Base-by-base conservation (phyloP, 2,888 invertebrate genomes). In the Melipona bicolor region DNA sequence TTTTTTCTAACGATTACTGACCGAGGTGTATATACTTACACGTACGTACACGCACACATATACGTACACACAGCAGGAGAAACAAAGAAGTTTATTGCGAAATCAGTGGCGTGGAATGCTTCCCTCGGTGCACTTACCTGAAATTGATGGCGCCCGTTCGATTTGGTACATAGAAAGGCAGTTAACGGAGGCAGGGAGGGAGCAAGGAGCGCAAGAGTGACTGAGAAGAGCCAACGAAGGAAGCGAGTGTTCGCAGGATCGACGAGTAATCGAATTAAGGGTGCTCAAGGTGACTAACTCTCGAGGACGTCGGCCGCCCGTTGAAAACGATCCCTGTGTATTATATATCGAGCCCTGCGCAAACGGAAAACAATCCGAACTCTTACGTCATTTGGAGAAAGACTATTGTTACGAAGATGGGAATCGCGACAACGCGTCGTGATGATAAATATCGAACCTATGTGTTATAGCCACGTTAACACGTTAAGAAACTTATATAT, bases 241-340 rank as follows among this genome's bases (percentile, higher is more conserved):
- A 68, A 73, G 69, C 56, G 73, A 74, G 77, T 75, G 77, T 70
- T 81, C 78, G 82, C 71, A 85, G 79, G 89, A 89, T 87, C 82
- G 87, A 83, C 88, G 87, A 88, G 88, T 90, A 90, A 91, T 91
- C 90, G 91, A 91, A 92, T 91, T 89, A 91, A 91, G 90, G 82
- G 87, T 82, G 80, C 87, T 83, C 79, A 79, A 83, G 81, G 78
- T 85, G 85, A 87, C 85, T 87, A 79, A 82, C 80, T 82, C 82
- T 78, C 69, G 72, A 76, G 68, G 74, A 79, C 56, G 65, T 86
- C 43, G 59, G 54, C 43, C 43, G 67, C 36, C 54, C 65, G 71
- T 73, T 70, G 76, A 76, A 78, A 86, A 86, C 77, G 77, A 86
- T 86, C 82, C 69, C 61, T 61, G 65, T 64, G 50, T 77, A 83